Evolutionary conservation across 2,888 invertebrate genomes (phyloP), one percentile per base, ranked within the genome.

Genomic region (Gymnoscelis rufifasciata): DNA sequence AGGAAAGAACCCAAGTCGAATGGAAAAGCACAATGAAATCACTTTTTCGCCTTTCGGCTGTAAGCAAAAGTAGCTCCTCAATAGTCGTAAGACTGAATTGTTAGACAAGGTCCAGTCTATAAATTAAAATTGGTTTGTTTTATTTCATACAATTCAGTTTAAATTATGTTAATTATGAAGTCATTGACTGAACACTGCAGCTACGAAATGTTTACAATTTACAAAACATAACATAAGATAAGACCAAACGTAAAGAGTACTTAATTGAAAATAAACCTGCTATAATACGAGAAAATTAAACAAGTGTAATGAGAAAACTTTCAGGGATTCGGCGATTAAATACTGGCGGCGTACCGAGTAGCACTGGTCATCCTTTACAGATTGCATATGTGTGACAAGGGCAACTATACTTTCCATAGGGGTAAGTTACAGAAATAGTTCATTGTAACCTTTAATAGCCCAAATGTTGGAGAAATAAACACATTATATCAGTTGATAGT

Each of bases 241-340:
- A n/a, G n/a, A n/a, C n/a, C n/a, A n/a, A n/a, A n/a, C n/a, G n/a
- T n/a, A n/a, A n/a, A n/a, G n/a, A n/a, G n/a, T n/a, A n/a, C n/a
- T n/a, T 44, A 28, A 38, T 41, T 38, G 38, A 33, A 38, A 42
- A 49, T 38, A 31, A 28, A 44, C 24, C 29, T 38, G 35, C 63
- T 64, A 45, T 53, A 40, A 51, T 60, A 60, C 47, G 54, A 57
- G 58, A 60, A 61, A 58, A 64, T 68, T 64, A 64, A 71, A 69
- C 66, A 70, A 59, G 67, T 63, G 62, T 68, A 72, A 76, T 73
- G 68, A 69, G 66, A 62, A 70, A 74, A 71, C 57, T 71, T 74
- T 64, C 59, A 57, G 54, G 55, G 60, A 41, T 61, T 37, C 56
- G 54, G 62, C 57, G 59, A 66, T 66, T 68, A 68, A 66, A 65